Evolutionary conservation across 2,888 invertebrate genomes (phyloP), one percentile per base, ranked within the genome.

Genomic region (Leucophora obtusa): DNA sequence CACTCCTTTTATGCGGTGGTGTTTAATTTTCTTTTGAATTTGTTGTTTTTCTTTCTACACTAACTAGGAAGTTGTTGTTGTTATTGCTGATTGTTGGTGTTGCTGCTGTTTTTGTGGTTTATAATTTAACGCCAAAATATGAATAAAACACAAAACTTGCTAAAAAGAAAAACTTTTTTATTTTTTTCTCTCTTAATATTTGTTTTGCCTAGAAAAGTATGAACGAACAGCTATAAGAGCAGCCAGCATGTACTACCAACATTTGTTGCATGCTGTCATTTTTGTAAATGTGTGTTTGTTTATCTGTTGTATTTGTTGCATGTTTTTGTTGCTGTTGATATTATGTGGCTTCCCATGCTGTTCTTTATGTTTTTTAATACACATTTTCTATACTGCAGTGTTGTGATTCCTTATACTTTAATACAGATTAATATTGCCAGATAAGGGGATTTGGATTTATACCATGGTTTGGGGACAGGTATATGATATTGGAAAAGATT

Each of bases 241-340:
- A 56, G 21, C 66, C 17, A 7, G 7, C 28, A 28, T 28, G 28
- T 10, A 68, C 68, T 53, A 35, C 72, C 78, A 78, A 63, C 78
- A 78, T 72, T 78, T 78, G 72, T 78, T 78, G 78, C 78, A 78
- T 78, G 68, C 68, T 73, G 78, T 78, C 72, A 72, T 78, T 72
- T 72, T 68, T 47, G 58, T 47, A 33, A 47, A 6, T 28, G 28
- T 35, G 18, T 56, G 43, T 66, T 18, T 63, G 72, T 62, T 21
- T 63, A 11, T 38, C 24, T 53, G 56, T 43, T 38, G 35, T 7
- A 17, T 66, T 24, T 28, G 28, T 28, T 28, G 28, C 28, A 28
- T 28, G 28, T 28, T 28, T 28, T 28, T 28, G 28, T 28, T 18
- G 18, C 54, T 59, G 59, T 53, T 58, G 10, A 38, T 56, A 28